Percentiles rank a stretch among this genome's conserved stretches.
These are phyloP conservation scores for Arbacia lixula DNA, from an alignment of 53 echinoderm and acorn worm genomes.

Conservation along the genomic window DNA sequence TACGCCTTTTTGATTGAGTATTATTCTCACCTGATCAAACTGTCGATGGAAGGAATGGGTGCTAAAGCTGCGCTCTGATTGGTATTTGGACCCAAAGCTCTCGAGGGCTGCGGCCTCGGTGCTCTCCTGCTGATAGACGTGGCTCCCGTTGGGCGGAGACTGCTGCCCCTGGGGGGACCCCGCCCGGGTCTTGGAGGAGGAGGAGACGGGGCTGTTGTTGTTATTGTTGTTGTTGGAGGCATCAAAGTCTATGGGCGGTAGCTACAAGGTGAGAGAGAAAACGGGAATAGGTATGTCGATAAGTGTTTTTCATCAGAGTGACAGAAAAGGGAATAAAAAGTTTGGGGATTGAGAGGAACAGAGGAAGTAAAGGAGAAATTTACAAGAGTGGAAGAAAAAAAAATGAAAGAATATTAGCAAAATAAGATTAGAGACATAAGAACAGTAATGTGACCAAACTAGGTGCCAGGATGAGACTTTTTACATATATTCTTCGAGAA, in stretches of 20 bases:
- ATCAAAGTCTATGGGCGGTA: slow-evolving; percentile 87
- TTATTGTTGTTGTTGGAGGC: slow-evolving; percentile 85
- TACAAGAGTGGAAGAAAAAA: too few species aligned
- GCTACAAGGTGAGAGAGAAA: slow-evolving; percentile 39
- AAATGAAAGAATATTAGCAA: too few species aligned
- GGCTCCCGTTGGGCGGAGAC: slow-evolving; percentile 25
- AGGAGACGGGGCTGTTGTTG: slow-evolving; percentile 65
- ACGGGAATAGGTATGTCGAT: too few species aligned
- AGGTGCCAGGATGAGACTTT: too few species aligned
- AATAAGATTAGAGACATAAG: too few species aligned
- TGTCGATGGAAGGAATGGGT: slow-evolving; percentile 70
- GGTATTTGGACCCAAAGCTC: slow-evolving; percentile 89
- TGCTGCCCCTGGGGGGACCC: neutral
- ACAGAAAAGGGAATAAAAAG: too few species aligned
- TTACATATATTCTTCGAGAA: too few species aligned
- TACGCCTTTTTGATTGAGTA: too few species aligned
- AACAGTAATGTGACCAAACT: too few species aligned
- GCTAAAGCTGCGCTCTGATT: slow-evolving; percentile 87
- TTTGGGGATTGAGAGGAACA: too few species aligned
- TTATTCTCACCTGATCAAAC: slow-evolving; percentile 90
- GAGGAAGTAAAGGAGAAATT: too few species aligned
- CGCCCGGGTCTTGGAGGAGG: neutral
- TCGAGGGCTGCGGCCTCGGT: slow-evolving; percentile 91
- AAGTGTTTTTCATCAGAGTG: too few species aligned
- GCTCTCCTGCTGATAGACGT: neutral